A percentile compares a stretch with the other conserved stretches of the same genome.
Evolutionary conservation across 2,113 vertebrate genomes (phyloP).

Genomic region (Carassius carassius): DNA sequence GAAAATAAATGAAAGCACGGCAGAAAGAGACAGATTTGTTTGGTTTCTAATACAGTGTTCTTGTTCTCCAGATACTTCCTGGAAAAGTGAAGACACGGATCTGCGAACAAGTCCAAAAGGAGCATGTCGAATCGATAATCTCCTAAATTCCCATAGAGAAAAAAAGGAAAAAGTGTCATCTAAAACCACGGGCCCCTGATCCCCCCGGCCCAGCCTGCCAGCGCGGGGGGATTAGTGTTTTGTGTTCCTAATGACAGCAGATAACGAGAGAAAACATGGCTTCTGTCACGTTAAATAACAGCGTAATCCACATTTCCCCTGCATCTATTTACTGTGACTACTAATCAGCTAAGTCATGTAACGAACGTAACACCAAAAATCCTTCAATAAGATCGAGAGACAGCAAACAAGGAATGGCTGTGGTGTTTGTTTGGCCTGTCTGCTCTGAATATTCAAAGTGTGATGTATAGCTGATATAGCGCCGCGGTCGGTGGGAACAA

Average conservation of each 20-base stretch:
- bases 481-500: neutral
- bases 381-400: neutral
- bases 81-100: slow-evolving; percentile 51
- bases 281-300: slow-evolving; percentile 65
- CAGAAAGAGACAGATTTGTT: neutral
- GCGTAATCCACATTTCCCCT: slow-evolving; percentile 60
- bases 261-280: slow-evolving; percentile 61
- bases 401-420: neutral
- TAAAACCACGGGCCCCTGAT: slow-evolving; percentile 61
- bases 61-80: slow-evolving; percentile 49
- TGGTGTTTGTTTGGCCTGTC: slow-evolving; percentile 13
- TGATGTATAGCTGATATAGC: slow-evolving; percentile 32
- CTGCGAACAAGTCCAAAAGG: slow-evolving; percentile 58
- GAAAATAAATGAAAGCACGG: neutral
- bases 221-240: slow-evolving; percentile 62
- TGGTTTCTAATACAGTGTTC: slow-evolving; percentile 41
- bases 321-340: slow-evolving; percentile 54
- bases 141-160: slow-evolving; percentile 63
- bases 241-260: slow-evolving; percentile 63
- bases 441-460: slow-evolving; percentile 15
- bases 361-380: slow-evolving; percentile 1
- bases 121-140: slow-evolving; percentile 71
- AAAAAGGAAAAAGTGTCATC: slow-evolving; percentile 48
- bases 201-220: slow-evolving; percentile 52
- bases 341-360: slow-evolving; percentile 42